Conservation (phyloP, 2,888 invertebrate genomes). For the Apoderus coryli region DNA sequence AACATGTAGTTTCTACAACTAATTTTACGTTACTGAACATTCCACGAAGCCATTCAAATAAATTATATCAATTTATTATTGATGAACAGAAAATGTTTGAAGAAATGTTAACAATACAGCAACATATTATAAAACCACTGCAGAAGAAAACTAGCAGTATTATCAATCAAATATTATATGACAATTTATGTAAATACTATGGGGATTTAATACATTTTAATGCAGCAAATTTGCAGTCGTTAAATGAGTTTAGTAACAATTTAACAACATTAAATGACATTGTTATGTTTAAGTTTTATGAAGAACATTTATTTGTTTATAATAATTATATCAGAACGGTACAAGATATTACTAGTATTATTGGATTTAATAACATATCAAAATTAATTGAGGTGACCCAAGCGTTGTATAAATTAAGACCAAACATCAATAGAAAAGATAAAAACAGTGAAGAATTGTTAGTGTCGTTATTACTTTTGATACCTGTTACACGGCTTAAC, state of each 20-base stretch:
- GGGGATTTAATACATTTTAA: slow-evolving; percentile 53
- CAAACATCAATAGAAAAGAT: slow-evolving; percentile 25
- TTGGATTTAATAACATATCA: slow-evolving; percentile 53
- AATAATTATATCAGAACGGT: slow-evolving; percentile 54
- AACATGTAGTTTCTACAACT: slow-evolving; percentile 20
- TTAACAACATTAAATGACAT: slow-evolving; percentile 52
- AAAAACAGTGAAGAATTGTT: slow-evolving; percentile 40
- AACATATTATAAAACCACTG: slow-evolving; percentile 47
- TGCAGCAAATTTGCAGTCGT: slow-evolving; percentile 49
- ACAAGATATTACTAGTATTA: slow-evolving; percentile 58
- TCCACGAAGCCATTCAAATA: slow-evolving; percentile 16
- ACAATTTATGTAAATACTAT: slow-evolving; percentile 50
- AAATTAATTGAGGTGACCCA: slow-evolving; percentile 46
- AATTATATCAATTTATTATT: slow-evolving; percentile 30
- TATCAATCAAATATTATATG: slow-evolving; percentile 44
- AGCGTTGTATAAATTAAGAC: slow-evolving; percentile 25
- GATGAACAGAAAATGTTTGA: slow-evolving; percentile 57
- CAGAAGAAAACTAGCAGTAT: slow-evolving; percentile 44
- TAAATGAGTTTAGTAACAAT: slow-evolving; percentile 54
- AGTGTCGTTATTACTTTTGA: slow-evolving; percentile 42
- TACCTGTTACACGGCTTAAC: slow-evolving; percentile 45
- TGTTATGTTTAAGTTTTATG: slow-evolving; percentile 50
- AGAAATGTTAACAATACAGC: slow-evolving; percentile 48
- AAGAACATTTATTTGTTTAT: slow-evolving; percentile 57
- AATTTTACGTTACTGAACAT: slow-evolving; percentile 23